A percentile compares a stretch with the other conserved stretches of the same genome.
phyloP scores from a whole-genome alignment of 2,888 invertebrate species.

The Orthosia gracilis region DNA sequence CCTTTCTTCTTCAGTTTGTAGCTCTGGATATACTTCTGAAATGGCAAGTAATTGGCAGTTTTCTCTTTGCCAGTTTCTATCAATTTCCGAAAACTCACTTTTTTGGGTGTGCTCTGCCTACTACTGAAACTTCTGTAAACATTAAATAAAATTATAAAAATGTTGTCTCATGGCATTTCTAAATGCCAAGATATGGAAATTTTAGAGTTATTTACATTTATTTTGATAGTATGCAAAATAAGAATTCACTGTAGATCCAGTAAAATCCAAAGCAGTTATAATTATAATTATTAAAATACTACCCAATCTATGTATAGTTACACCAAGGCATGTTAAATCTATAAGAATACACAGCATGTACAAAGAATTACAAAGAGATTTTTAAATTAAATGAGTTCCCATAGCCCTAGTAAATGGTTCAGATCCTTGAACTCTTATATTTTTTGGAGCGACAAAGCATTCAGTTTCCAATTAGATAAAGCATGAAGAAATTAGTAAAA shows the following conservation, averaged over 20 bases:
- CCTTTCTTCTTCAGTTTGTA: constrained; percentile 85
- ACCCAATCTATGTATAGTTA: constrained; percentile 19
- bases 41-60: constrained; percentile 92
- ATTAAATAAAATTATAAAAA: neutral
- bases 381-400: neutral
- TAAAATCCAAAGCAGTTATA: neutral
- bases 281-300: constrained; percentile 4
- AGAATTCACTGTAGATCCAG: constrained; percentile 6
- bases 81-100: constrained; percentile 86
- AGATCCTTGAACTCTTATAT: neutral
- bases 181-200: neutral
- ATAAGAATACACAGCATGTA: constrained; percentile 14
- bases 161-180: neutral
- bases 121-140: constrained; percentile 82
- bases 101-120: constrained; percentile 88
- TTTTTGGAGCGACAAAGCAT: constrained; percentile 62
- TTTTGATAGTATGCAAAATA: constrained; percentile 11
- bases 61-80: constrained; percentile 87
- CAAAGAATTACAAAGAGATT: neutral
- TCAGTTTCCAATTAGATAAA: constrained; percentile 62
- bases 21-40: constrained; percentile 88
- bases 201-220: constrained; percentile 16
- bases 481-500: constrained; percentile 63
- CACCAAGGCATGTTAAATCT: constrained; percentile 19
- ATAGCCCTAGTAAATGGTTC: neutral